Base-by-base conservation (phyloP, 2,797 vertebrate genomes). In the Spea hammondii region DNA sequence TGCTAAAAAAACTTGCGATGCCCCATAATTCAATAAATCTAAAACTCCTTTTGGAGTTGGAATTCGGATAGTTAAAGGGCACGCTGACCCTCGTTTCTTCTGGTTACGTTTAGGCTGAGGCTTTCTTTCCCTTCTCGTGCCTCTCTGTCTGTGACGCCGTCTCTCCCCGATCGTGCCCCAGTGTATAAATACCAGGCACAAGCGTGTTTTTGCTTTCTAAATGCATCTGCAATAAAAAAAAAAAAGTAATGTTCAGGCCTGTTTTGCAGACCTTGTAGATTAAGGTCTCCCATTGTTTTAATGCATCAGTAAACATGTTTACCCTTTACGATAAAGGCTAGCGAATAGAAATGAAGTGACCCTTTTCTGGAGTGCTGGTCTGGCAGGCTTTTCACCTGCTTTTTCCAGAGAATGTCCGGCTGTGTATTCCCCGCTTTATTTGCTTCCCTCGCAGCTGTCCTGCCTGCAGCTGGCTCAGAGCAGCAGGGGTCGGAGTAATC, bases 121-220 rank as follows among this genome's bases (percentile, higher is more conserved):
- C 44, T 70, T 9, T 14, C 74, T 59, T 54, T 77, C 32, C 57
- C 51, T 71, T 14, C 49, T 46, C 32, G 68, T 45, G 69, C 76
- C 69, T 72, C 69, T 55, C 69, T 65, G 1, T 47, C 65, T 57
- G 44, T 44, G 54, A 14, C 4, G 10, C 8, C 54, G 1, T 14
- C 59, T 70, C 68, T 77, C 76, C 76, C 76, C 8, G 45, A 7
- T n/a, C 46, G 69, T 47, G 76, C 76, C 76, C 60, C 76, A 8
- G 32, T 6, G 8, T 55, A 51, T 55, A 59, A 70, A 78, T 72
- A 78, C 76, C 60, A 72, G 68, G 4, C 48, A 17, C 68, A 53
- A 17, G 12, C 49, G 45, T 51, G 45, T 11, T 12, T 12, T n/a
- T n/a, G 12, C 32, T 57, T 44, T 72, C 5, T 14, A 62, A 62